Conservation (phyloP, 1,140 invertebrate genomes). For the Drosophila arawakana region DNA sequence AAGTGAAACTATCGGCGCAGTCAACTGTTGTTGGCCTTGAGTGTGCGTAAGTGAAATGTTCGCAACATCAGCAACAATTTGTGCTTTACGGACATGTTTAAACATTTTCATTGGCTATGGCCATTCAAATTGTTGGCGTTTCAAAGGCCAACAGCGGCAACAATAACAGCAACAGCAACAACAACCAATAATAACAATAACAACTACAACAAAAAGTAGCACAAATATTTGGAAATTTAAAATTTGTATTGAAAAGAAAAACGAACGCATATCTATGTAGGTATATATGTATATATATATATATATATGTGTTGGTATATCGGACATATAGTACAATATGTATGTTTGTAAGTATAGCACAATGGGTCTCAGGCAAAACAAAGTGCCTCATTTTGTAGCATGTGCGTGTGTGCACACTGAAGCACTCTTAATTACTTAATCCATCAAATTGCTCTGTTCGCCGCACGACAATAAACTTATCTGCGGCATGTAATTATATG, state of each 20-base stretch:
- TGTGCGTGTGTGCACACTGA: slow-evolving; percentile 5
- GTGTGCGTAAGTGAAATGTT: slow-evolving; percentile 57
- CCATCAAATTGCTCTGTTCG: slow-evolving; percentile 68
- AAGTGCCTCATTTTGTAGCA: background rate
- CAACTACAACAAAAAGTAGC: slow-evolving; percentile 53
- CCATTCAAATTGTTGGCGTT: slow-evolving; percentile 40
- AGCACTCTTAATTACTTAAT: slow-evolving; percentile 65
- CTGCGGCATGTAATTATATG: slow-evolving; percentile 21
- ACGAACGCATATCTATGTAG: slow-evolving; percentile 16
- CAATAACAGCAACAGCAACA: slow-evolving; percentile 11
- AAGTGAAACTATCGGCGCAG: slow-evolving; percentile 22
- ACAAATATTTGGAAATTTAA: slow-evolving; percentile 76
- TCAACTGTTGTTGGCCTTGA: slow-evolving; percentile 48
- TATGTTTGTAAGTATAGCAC: slow-evolving; percentile 39
- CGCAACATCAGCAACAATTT: slow-evolving; percentile 42
- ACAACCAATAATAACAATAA: slow-evolving; percentile 17
- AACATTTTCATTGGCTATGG: slow-evolving; percentile 47
- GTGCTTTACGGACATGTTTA: slow-evolving; percentile 43
- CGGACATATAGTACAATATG: slow-evolving; percentile 5
- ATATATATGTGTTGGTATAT: background rate
- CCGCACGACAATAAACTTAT: slow-evolving; percentile 46
- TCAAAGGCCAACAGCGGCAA: slow-evolving; percentile 34
- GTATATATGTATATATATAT: background rate
- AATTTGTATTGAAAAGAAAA: slow-evolving; percentile 61
- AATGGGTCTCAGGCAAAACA: slow-evolving; percentile 20